A percentile compares a stretch with the other conserved stretches of the same genome.
Evolutionary conservation across 2,888 invertebrate species (phyloP).

Genomic region (Arrhopalites spinosus): DNA sequence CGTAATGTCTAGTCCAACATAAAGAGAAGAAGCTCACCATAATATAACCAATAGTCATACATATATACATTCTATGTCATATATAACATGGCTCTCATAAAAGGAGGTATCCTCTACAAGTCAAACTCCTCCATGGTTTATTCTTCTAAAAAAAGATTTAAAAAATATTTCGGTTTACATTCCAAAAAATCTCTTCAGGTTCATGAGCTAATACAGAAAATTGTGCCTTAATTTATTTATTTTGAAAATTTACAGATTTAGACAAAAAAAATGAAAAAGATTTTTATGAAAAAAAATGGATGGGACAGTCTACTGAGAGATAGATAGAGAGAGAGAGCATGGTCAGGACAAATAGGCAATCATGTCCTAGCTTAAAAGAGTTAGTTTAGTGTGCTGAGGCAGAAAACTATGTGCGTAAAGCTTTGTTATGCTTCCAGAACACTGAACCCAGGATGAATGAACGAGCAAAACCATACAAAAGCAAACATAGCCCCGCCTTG

Average conservation of each 20-base stretch:
- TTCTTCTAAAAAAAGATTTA: too few species aligned
- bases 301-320: too few species aligned
- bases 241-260: too few species aligned
- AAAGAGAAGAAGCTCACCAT: neutral
- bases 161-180: too few species aligned
- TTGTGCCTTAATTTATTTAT: too few species aligned
- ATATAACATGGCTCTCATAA: neutral
- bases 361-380: slow-evolving; percentile 25
- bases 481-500: slow-evolving; percentile 28
- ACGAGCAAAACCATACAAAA: slow-evolving; percentile 28
- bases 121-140: too few species aligned
- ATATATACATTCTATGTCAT: neutral
- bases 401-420: slow-evolving; percentile 36
- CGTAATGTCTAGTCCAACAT: neutral
- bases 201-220: too few species aligned
- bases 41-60: neutral
- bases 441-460: slow-evolving; percentile 41
- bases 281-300: too few species aligned
- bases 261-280: too few species aligned
- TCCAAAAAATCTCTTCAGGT: too few species aligned
- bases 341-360: slow-evolving; percentile 1
- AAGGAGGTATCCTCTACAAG: too few species aligned
- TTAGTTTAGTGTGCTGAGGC: slow-evolving; percentile 11
- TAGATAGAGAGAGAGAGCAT: too few species aligned
- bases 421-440: slow-evolving; percentile 45